phyloP scores from a whole-genome alignment of 2,888 invertebrate species.

The Brachyptera risi region DNA sequence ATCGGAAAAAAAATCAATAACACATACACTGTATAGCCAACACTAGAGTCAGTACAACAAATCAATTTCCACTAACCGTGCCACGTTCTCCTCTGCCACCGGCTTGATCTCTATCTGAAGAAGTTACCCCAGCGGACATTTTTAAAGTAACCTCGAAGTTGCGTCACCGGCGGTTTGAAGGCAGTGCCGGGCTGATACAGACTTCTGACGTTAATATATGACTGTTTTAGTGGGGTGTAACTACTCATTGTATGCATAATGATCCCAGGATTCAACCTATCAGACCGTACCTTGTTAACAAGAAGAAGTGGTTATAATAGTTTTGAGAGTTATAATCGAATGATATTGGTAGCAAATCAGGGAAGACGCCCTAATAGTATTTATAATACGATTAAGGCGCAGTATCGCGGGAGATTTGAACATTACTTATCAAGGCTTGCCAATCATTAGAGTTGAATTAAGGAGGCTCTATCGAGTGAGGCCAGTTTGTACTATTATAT shows the following conservation, averaged over 20 bases:
- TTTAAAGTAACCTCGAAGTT: conserved; percentile 13
- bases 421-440: neutral
- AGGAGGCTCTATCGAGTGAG: too few species aligned
- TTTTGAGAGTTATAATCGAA: neutral
- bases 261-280: neutral
- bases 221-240: conserved; percentile 14
- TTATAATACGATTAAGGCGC: neutral
- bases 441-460: too few species aligned
- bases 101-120: neutral
- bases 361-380: neutral
- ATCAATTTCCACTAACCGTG: too few species aligned
- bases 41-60: too few species aligned
- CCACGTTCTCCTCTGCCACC: neutral
- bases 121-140: neutral
- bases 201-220: conserved; percentile 14
- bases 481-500: too few species aligned
- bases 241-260: conserved; percentile 5
- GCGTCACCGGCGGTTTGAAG: conserved; percentile 15
- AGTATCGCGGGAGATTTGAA: neutral
- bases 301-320: neutral
- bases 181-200: neutral
- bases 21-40: too few species aligned
- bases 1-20: too few species aligned
- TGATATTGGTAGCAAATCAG: neutral
- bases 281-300: neutral